Evolutionary conservation across 2,888 invertebrate species (phyloP).

Genomic region (Watsonalla cultraria): DNA sequence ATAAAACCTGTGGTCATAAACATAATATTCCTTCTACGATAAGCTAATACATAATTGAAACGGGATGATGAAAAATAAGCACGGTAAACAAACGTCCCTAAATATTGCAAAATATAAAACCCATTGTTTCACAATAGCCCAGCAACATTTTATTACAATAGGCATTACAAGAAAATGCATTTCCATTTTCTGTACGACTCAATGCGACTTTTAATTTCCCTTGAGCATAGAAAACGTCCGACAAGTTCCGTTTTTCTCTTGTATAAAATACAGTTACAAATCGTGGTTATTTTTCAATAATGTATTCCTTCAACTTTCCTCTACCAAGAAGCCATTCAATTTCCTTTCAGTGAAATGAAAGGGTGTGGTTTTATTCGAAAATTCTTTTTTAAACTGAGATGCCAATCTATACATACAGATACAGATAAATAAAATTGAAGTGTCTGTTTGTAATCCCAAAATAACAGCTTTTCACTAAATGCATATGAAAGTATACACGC

Average conservation of each 20-base stretch:
- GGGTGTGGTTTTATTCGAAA: too few relatives aligned
- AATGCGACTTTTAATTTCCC: slow-evolving; percentile 30
- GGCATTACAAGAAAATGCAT: background rate
- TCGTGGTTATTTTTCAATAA: background rate
- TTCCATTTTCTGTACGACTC: slow-evolving; percentile 2
- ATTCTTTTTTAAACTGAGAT: too few relatives aligned
- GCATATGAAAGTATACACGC: too few relatives aligned
- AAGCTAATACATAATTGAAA: too few relatives aligned
- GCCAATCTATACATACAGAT: too few relatives aligned
- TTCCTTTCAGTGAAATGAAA: background rate
- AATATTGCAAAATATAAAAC: background rate
- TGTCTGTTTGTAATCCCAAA: too few relatives aligned
- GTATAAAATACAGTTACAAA: slow-evolving; percentile 14
- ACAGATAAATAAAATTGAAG: too few relatives aligned
- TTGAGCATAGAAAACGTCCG: slow-evolving; percentile 12
- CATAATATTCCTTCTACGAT: too few relatives aligned
- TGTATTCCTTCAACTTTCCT: background rate
- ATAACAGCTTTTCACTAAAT: too few relatives aligned
- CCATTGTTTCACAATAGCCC: background rate
- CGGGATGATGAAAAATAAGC: too few relatives aligned
- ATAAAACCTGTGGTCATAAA: too few relatives aligned
- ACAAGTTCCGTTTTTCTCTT: slow-evolving; percentile 22
- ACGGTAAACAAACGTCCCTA: too few relatives aligned
- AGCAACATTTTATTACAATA: background rate
- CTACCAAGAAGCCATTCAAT: background rate